These are phyloP conservation scores for Penaeus monodon DNA, from an alignment of 2,888 invertebrate species.

Conservation along the genomic window DNA sequence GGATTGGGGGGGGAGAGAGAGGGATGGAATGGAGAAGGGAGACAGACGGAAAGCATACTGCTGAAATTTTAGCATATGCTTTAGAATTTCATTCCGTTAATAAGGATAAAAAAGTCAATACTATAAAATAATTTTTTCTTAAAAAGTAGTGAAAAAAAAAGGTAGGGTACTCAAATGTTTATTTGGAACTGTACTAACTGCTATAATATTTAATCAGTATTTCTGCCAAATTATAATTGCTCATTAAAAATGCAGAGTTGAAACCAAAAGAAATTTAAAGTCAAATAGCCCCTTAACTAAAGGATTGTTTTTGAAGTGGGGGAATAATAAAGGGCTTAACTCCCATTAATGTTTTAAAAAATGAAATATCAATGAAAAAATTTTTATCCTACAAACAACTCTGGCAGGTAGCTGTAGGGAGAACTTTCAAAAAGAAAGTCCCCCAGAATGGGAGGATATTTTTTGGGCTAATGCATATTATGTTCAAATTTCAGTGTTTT, in stretches of 20 bases:
- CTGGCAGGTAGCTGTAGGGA: slow-evolving; percentile 12
- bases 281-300: not conserved
- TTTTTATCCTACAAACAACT: slow-evolving; percentile 12
- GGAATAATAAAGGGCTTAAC: slow-evolving; percentile 28
- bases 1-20: too few species aligned
- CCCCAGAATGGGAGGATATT: too few species aligned
- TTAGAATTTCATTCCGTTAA: too few species aligned
- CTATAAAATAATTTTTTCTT: slow-evolving; percentile 33
- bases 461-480: too few species aligned
- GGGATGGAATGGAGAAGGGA: too few species aligned
- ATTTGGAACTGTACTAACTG: slow-evolving; percentile 33
- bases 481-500: too few species aligned
- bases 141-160: slow-evolving; percentile 52
- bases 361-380: slow-evolving; percentile 13
- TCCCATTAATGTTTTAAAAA: slow-evolving; percentile 15
- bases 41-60: too few species aligned
- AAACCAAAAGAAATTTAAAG: slow-evolving; percentile 5
- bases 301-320: slow-evolving; percentile 10
- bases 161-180: slow-evolving; percentile 38
- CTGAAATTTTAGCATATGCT: too few species aligned
- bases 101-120: slow-evolving; percentile 5
- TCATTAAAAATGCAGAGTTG: not conserved
- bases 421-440: not conserved
- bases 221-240: slow-evolving; percentile 30
- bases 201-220: not conserved